Base-by-base conservation (phyloP, 2,113 vertebrate species). In the Gasterosteus nipponicus region DNA sequence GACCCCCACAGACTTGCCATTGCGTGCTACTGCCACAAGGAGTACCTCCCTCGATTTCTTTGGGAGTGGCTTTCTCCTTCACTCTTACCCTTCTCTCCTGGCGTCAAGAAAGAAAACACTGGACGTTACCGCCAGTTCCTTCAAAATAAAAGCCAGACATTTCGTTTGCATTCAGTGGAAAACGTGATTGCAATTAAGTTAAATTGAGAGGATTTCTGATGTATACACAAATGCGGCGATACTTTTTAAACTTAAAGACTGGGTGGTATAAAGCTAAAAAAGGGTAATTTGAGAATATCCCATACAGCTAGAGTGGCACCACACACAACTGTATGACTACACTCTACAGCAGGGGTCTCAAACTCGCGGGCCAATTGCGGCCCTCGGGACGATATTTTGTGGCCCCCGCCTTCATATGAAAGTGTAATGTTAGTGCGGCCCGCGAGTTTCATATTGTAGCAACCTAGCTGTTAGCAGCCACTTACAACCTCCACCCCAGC, bases 31-130 rank as follows among this genome's bases (percentile, higher is more conserved):
- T 35, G 33, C 33, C 33, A 35, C 33, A 35, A 35, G 33, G 1
- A 35, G 33, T 3, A 5, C 5, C 3, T 3, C 33, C 3, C 5
- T 35, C 33, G 66, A 75, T 77, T 72, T 80, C 1, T 82, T 51
- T 78, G 80, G 85, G 80, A 85, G 82, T 22, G 82, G 77, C 77
- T 49, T 41, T 69, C 33, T 35, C 5, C 3, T 35, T 35, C 33
- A 58, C 69, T 53, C 12, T 71, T 29, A 57, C 56, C 72, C 16
- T n/a, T 51, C 51, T 62, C 5, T 53, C 47, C n/a, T 35, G 33
- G 15, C 22, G 54, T 6, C 6, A 54, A 16, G 42, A 51, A 14
- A 38, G 0, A 16, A 18, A 18, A 8, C 0, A 8, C 41, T 0
- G 76, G 82, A 84, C 58, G 15, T 58, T 7, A 4, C 22, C 4